These are phyloP conservation scores for Malthinus flaveolus DNA, from an alignment of 2,888 invertebrate genomes.

Conservation along the genomic window DNA sequence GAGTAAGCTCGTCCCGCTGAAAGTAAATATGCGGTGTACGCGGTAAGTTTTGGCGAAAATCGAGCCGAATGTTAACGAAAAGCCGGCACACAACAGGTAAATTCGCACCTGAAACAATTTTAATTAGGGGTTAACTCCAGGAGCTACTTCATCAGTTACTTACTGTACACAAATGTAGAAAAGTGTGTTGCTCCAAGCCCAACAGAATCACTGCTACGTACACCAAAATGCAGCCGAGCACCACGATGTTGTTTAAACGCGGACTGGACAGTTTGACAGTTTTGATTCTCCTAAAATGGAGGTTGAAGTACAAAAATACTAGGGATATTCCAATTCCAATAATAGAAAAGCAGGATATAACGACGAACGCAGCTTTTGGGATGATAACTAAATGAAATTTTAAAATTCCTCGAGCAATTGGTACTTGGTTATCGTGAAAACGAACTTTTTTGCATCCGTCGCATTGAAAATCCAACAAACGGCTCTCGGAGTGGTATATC, in stretches of 20 bases:
- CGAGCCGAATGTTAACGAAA: conserved; percentile 89
- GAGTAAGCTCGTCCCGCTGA: conserved; percentile 79
- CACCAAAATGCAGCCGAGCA: conserved; percentile 88
- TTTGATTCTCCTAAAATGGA: conserved; percentile 80
- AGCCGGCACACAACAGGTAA: conserved; percentile 86
- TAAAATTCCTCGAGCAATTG: conserved; percentile 77
- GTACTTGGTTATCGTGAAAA: conserved; percentile 80
- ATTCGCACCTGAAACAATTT: conserved; percentile 89
- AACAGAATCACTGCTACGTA: conserved; percentile 85
- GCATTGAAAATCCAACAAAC: conserved; percentile 70
- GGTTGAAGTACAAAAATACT: conserved; percentile 78
- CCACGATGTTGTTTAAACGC: conserved; percentile 87
- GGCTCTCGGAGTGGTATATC: conserved; percentile 66
- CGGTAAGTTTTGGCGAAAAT: conserved; percentile 95
- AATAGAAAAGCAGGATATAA: conserved; percentile 71
- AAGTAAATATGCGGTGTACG: conserved; percentile 88
- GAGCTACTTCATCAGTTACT: too few species aligned
- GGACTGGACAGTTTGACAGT: conserved; percentile 92
- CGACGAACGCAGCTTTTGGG: conserved; percentile 74
- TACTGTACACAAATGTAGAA: conserved; percentile 84
- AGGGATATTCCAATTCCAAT: conserved; percentile 76
- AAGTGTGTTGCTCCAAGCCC: conserved; percentile 78
- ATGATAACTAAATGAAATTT: conserved; percentile 77
- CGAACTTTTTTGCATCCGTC: conserved; percentile 66
- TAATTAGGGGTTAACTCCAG: too few species aligned